Base-by-base conservation (phyloP, 2,797 vertebrate genomes). In the Chaetophractus vellerosus region DNA sequence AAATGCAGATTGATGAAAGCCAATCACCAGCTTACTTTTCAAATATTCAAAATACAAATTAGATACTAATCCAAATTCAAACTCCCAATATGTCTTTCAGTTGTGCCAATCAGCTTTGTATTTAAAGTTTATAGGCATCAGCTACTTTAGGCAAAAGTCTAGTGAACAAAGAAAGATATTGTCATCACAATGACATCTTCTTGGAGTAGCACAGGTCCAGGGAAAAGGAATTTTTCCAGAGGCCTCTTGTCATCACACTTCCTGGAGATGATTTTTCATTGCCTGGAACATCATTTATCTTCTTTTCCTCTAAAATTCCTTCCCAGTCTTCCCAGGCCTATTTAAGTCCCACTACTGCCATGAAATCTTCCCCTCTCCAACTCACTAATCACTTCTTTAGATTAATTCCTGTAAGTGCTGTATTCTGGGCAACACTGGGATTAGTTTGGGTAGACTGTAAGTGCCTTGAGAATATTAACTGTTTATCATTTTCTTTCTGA, bases 221-320 rank as follows among this genome's bases (percentile, higher is more conserved):
- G 59, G 41, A 88, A 85, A 88, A 57, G 19, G 64, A 88, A 92
- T 50, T 85, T 96, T 93, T 74, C 89, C 78, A 52, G 76, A 82
- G 31, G 15, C 0, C 36, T 11, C n/a, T 79, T 78, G 23, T 93
- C 79, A 94, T 59, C 28, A n/a, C 28, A 64, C 28, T 64, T 64
- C 31, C 63, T n/a, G 31, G 68, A 93, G 79, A 48, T 96, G 50
- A 26, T 57, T 21, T 41, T 79, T 88, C 69, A 88, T 90, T 82
- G 26, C 52, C 90, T 91, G 28, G 50, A 78, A 66, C 72, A 78
- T n/a, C 45, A 83, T 69, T 80, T 81, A 69, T 48, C 14, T 57
- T 78, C 41, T 92, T 78, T 38, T 50, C 48, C 82, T 66, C 63
- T 12, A 55, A 75, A 94, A 76, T 69, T 68, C 91, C 50, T 89